Evolutionary conservation across 2,113 vertebrate species (phyloP).

Genomic region (pig (Sus scrofa)): T2T-Sscrofa CM000824.6:69770501-69771000

Average conservation of each 20-base stretch:
- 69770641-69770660: slow-evolving; percentile 72
- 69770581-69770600: not conserved
- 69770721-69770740: slow-evolving; percentile 97
- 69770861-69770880: slow-evolving; percentile 90
- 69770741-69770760: slow-evolving; percentile 89
- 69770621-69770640: fast-evolving
- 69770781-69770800: slow-evolving; percentile 92
- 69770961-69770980: slow-evolving; percentile 73
- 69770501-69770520: not conserved
- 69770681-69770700: slow-evolving; percentile 99
- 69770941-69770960: slow-evolving; percentile 77
- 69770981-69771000: slow-evolving; percentile 82
- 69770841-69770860: slow-evolving; percentile 88
- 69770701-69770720: slow-evolving; percentile 99
- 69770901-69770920: slow-evolving; percentile 96
- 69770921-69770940: slow-evolving; percentile 59
- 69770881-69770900: slow-evolving; percentile 89
- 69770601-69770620: not conserved
- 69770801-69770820: slow-evolving; percentile 94
- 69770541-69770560: not conserved
- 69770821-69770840: slow-evolving; percentile 90
- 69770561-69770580: not conserved
- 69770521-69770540: not conserved
- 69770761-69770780: slow-evolving; percentile 92
- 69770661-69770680: slow-evolving; percentile 99